Evolutionary conservation across 2,113 vertebrate species (phyloP).

Genomic region (Petaurus breviceps): DNA sequence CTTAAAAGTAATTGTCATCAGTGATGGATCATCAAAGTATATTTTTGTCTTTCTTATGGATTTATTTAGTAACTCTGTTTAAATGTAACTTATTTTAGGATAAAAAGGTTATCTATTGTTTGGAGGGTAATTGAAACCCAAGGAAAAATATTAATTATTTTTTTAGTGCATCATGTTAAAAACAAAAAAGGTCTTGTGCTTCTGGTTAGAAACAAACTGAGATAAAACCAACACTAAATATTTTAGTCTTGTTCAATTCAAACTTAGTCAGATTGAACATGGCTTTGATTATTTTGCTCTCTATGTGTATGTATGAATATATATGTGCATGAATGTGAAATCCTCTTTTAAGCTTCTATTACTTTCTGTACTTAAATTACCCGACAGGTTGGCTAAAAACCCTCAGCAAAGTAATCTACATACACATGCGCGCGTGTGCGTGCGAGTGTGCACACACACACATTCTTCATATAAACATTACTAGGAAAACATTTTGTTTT

Average conservation of each 20-base stretch:
- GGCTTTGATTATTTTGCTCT: slow-evolving; percentile 11
- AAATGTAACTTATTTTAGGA: not conserved
- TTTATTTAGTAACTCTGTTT: not conserved
- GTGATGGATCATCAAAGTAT: not conserved
- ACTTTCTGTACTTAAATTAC: not conserved
- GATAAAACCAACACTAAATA: not conserved
- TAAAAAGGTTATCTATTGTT: not conserved
- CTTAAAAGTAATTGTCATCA: not conserved
- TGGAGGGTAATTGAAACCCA: not conserved
- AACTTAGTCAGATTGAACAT: slow-evolving; percentile 6
- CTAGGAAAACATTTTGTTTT: not conserved
- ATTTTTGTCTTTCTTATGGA: not conserved
- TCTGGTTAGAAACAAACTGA: not conserved
- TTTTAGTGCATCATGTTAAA: not conserved
- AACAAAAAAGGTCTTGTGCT: not conserved
- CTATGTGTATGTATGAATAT: not conserved
- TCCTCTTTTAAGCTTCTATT: not conserved
- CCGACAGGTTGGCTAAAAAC: not conserved
- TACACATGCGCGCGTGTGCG: too few species aligned
- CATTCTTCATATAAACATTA: not conserved
- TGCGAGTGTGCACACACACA: too few species aligned
- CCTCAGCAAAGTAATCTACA: not conserved
- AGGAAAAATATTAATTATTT: not conserved
- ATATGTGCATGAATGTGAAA: not conserved
- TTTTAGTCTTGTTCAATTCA: not conserved